Evolutionary conservation across 2,113 vertebrate species (phyloP).

Genomic region (Chroicocephalus ridibundus): DNA sequence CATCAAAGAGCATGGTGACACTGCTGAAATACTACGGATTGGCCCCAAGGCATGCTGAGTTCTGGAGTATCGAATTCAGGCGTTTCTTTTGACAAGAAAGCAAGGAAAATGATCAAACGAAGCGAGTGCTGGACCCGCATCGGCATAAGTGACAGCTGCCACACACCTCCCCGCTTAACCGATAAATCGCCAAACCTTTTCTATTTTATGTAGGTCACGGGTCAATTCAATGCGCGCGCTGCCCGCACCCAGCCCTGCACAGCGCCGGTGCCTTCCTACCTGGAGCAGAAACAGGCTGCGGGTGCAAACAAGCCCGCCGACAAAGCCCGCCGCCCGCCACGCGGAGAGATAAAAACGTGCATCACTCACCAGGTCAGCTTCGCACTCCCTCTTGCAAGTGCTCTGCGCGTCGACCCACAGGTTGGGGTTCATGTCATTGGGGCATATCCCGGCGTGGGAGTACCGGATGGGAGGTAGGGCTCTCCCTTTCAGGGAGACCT

Average conservation of each 20-base stretch:
- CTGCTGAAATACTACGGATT: not conserved
- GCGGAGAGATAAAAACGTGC: not conserved
- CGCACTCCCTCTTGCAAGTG: constrained; percentile 92
- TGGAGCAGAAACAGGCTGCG: not conserved
- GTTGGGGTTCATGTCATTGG: constrained; percentile 98
- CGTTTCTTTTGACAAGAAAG: not conserved
- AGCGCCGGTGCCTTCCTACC: rapidly evolving
- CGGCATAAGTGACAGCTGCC: not conserved
- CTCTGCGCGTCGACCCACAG: constrained; percentile 99
- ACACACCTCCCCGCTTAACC: not conserved
- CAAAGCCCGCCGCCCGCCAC: not conserved
- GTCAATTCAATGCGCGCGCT: not conserved
- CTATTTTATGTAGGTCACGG: not conserved
- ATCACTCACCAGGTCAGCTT: constrained; percentile 89
- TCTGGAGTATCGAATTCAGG: not conserved
- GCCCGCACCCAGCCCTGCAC: not conserved
- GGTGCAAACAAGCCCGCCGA: not conserved
- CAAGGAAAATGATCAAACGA: not conserved
- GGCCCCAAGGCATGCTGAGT: not conserved
- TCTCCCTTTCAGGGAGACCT: constrained; percentile 66
- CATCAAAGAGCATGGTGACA: not conserved
- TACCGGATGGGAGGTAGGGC: constrained; percentile 81
- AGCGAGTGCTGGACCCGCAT: not conserved
- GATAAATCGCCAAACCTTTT: not conserved
- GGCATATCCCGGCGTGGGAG: constrained; percentile 93